These are phyloP conservation scores for Tinea semifulvella DNA, from an alignment of 2,888 invertebrate species.

Conservation along the genomic window DNA sequence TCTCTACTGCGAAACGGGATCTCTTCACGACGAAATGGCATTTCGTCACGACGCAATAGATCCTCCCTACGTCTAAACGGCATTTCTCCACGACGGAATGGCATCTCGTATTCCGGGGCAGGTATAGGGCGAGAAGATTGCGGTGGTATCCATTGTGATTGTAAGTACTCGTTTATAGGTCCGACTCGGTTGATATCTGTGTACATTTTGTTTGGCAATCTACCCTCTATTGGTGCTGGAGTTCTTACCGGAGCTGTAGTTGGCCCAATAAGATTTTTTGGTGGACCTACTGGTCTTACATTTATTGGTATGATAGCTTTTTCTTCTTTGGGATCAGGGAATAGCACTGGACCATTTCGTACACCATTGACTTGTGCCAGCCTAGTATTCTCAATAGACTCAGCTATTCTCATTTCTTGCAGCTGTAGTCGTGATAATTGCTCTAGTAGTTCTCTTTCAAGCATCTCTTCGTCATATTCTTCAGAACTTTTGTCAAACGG, in stretches of 20 bases:
- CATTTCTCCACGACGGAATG: background rate
- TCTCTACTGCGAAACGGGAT: too few species aligned
- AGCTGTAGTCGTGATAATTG: background rate
- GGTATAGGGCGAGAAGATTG: background rate
- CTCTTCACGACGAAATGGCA: background rate
- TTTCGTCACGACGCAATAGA: background rate
- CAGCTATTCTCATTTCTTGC: background rate
- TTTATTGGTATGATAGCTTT: background rate
- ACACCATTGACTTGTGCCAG: background rate
- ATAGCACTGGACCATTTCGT: background rate
- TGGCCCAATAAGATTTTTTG: background rate
- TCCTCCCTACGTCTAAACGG: too few species aligned
- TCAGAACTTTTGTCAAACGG: slow-evolving; percentile 1
- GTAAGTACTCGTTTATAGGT: slow-evolving; percentile 23
- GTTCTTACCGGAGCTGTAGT: slow-evolving; percentile 5
- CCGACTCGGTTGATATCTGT: slow-evolving; percentile 25
- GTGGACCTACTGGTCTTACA: background rate
- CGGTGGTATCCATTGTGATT: slow-evolving; percentile 16
- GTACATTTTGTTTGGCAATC: slow-evolving; percentile 18
- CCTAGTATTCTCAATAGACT: slow-evolving; percentile 1
- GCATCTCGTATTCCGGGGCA: background rate
- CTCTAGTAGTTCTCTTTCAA: slow-evolving; percentile 5
- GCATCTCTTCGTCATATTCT: background rate
- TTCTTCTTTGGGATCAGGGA: background rate
- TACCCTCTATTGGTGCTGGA: slow-evolving; percentile 1